A percentile compares a stretch with the other conserved stretches of the same genome.
Conservation (phyloP, 1,140 invertebrate species). For the Chymomyza costata region DNA sequence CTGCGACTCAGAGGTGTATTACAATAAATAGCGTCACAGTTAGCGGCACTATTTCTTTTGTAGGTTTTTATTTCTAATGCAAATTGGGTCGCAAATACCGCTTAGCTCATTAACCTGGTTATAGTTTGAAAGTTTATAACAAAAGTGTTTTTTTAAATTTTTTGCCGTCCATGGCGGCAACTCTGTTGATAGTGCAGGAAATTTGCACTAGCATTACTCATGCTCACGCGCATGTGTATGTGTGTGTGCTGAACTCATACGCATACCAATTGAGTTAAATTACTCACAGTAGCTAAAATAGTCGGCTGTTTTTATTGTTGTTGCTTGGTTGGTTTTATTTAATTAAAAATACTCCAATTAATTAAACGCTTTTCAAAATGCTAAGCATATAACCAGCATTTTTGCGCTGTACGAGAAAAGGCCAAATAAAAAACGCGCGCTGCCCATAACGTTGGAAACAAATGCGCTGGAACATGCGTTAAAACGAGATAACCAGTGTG, state of each 20-base stretch:
- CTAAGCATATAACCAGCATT: conserved; percentile 21
- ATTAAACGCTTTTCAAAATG: conserved; percentile 44
- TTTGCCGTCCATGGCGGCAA: conserved; percentile 38
- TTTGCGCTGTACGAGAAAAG: conserved; percentile 22
- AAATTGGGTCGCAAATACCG: no score
- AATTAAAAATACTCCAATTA: conserved; percentile 65
- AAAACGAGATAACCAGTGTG: conserved; percentile 61
- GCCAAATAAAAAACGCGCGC: conserved; percentile 59
- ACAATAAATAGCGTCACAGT: background rate
- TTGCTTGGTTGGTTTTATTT: conserved; percentile 40
- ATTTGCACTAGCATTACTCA: conserved; percentile 63
- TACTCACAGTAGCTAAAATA: conserved; percentile 28
- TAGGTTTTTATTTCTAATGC: conserved; percentile 30
- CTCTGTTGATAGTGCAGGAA: conserved; percentile 51
- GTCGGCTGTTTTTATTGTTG: conserved; percentile 38
- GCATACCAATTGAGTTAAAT: conserved; percentile 22
- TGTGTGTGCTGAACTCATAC: conserved; percentile 26
- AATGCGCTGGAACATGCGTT: conserved; percentile 38
- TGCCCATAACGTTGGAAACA: conserved; percentile 16
- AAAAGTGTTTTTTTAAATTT: no score
- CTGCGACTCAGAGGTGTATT: conserved; percentile 17
- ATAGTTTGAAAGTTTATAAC: no score
- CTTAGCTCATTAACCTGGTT: no score
- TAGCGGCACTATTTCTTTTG: conserved; percentile 3
- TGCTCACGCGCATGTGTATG: conserved; percentile 57